A percentile compares a stretch with the other conserved stretches of the same genome.
These are phyloP conservation scores for Suricata suricatta DNA, from an alignment of 2,113 vertebrate genomes.

Conservation along the genomic window DNA sequence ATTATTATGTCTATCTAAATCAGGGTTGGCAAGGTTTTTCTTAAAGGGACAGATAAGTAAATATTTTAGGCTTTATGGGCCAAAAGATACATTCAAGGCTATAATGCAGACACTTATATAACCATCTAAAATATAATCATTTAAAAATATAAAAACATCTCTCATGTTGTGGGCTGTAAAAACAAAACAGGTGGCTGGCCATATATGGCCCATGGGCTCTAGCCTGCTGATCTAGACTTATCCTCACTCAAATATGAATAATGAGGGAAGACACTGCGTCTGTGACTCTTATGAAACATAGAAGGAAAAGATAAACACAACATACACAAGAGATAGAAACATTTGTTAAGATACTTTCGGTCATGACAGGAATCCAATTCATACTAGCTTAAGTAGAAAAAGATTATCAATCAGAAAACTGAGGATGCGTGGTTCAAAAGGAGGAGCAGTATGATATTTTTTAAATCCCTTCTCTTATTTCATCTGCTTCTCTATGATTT, in stretches of 20 bases:
- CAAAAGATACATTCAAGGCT: background rate
- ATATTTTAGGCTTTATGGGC: background rate
- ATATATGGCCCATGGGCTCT: background rate
- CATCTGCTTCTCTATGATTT: background rate
- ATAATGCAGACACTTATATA: background rate
- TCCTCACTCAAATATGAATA: background rate
- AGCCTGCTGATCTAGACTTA: background rate
- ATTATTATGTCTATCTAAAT: background rate
- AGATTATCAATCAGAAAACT: background rate
- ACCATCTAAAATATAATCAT: background rate
- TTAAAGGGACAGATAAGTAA: background rate
- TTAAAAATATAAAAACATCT: constrained; percentile 40
- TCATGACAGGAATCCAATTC: background rate
- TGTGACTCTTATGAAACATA: background rate
- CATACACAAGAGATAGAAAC: background rate
- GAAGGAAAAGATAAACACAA: background rate
- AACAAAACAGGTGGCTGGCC: background rate
- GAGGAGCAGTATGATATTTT: background rate
- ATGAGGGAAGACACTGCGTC: background rate
- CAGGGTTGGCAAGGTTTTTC: background rate
- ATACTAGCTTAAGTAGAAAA: background rate
- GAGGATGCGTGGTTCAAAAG: background rate
- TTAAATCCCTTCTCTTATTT: background rate
- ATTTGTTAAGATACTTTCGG: background rate
- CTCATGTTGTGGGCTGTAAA: background rate